Evolutionary conservation across 2,113 vertebrate species (phyloP).

Genomic region (Saguinus midas): DNA sequence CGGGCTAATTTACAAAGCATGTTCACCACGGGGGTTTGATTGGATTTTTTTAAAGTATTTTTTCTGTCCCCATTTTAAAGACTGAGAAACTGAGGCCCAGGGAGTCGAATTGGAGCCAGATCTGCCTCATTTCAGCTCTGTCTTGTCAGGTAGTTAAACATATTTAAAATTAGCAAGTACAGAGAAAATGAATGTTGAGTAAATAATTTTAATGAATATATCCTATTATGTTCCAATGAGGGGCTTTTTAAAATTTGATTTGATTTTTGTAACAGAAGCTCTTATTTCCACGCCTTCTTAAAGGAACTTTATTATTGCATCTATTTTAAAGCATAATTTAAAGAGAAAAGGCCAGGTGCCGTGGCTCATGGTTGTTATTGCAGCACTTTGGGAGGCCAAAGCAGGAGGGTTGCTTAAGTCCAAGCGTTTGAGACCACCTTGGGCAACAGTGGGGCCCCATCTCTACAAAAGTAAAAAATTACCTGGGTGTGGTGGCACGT

Average conservation of each 20-base stretch:
- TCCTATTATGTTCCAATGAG: not conserved
- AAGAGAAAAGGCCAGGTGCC: not conserved
- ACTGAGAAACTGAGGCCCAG: not conserved
- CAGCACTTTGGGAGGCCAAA: too few species aligned
- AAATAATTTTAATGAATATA: not conserved
- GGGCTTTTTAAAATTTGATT: not conserved
- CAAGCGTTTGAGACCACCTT: too few species aligned
- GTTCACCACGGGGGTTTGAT: rapidly evolving
- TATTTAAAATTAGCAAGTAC: slow-evolving; percentile 34
- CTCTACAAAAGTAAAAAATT: too few species aligned
- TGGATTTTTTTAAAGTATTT: not conserved
- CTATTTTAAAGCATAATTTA: not conserved
- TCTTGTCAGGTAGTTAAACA: slow-evolving; percentile 17
- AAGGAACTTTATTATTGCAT: not conserved
- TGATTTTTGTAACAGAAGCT: slow-evolving; percentile 7
- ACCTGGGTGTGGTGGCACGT: too few species aligned
- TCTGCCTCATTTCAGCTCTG: not conserved
- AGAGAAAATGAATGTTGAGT: not conserved
- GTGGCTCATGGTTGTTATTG: too few species aligned
- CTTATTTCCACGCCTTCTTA: slow-evolving; percentile 21
- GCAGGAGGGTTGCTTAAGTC: too few species aligned
- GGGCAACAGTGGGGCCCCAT: too few species aligned
- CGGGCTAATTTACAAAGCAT: not conserved
- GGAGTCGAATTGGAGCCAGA: not conserved
- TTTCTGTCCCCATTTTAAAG: not conserved